Base-by-base conservation (phyloP, 2,797 vertebrate genomes). In the Lacerta bilineata region DNA sequence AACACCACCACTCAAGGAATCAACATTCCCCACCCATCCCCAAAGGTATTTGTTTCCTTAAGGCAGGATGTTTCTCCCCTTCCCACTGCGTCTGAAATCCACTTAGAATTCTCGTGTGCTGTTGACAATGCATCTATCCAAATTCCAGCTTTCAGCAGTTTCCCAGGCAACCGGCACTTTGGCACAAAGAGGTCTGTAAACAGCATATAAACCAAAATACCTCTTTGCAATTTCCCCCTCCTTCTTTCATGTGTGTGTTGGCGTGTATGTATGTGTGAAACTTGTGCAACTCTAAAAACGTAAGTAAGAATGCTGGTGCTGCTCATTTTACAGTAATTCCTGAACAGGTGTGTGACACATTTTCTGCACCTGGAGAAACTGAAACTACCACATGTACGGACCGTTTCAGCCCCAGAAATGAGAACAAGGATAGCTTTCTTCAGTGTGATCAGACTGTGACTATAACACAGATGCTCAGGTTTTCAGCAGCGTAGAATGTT, bases 111-210 rank as follows among this genome's bases (percentile, higher is more conserved):
- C 75, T 94, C 91, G 80, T 91, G 89, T 89, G 87, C 87, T 90
- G 93, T 88, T 95, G 91, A 94, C 92, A 95, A 94, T 91, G 83
- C 87, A 91, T 94, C 93, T 87, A 91, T 89, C 90, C 88, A 92
- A 91, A 90, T 68, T 89, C 89, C 89, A 64, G 91, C 82, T 89
- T 78, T 89, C 88, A 90, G 90, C 92, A 80, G 95, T 97, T 96
- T 95, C 96, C 95, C 93, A 95, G 95, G 95, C 94, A 97, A 96
- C 96, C 79, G 92, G 90, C 1, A 13, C 88, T 91, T 92, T 87
- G 90, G 90, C 90, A 90, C 85, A 91, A 92, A 85, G 66, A 17
- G 41, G 91, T 87, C 77, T 77, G 77, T 82, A 15, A 17, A 88
- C 81, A 91, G 88, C 92, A 89, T 1, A 55, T 1, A 55, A 83